Conservation (phyloP, 2,113 vertebrate species). For the Ivindomyrus marchei region DNA sequence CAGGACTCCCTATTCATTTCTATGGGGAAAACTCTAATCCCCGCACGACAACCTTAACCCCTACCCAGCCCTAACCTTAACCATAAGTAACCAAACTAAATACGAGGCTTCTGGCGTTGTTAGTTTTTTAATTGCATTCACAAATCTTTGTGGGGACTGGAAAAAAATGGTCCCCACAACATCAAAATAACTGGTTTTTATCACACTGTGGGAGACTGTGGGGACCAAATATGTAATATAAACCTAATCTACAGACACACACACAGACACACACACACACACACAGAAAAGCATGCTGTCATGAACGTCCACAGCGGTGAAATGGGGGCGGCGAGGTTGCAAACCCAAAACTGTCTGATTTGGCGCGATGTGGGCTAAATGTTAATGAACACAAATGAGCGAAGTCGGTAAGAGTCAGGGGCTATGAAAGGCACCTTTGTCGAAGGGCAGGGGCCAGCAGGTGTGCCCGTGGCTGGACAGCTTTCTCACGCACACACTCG, state of each 20-base stretch:
- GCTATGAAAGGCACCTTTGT: not conserved
- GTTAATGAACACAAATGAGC: not conserved
- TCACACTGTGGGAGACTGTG: too few relatives aligned
- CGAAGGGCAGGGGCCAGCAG: not conserved
- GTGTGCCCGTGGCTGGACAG: not conserved
- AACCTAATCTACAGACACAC: not conserved
- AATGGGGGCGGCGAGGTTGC: not conserved
- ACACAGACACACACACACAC: not conserved
- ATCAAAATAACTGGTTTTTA: too few relatives aligned
- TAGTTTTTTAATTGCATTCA: too few relatives aligned
- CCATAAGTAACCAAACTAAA: too few relatives aligned
- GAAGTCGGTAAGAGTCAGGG: slow-evolving; percentile 11
- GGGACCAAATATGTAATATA: too few relatives aligned
- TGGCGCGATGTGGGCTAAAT: not conserved
- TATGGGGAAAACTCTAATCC: too few relatives aligned
- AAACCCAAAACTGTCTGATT: not conserved
- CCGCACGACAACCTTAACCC: too few relatives aligned
- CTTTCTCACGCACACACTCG: slow-evolving; percentile 45
- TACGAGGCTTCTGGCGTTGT: too few relatives aligned
- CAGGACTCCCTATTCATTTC: too few relatives aligned
- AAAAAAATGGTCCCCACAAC: too few relatives aligned
- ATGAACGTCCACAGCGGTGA: not conserved
- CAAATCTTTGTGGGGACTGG: too few relatives aligned
- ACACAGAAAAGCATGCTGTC: not conserved
- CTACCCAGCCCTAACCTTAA: too few relatives aligned